phyloP scores from a whole-genome alignment of 1,140 invertebrate species.

The Conus betulinus region DNA sequence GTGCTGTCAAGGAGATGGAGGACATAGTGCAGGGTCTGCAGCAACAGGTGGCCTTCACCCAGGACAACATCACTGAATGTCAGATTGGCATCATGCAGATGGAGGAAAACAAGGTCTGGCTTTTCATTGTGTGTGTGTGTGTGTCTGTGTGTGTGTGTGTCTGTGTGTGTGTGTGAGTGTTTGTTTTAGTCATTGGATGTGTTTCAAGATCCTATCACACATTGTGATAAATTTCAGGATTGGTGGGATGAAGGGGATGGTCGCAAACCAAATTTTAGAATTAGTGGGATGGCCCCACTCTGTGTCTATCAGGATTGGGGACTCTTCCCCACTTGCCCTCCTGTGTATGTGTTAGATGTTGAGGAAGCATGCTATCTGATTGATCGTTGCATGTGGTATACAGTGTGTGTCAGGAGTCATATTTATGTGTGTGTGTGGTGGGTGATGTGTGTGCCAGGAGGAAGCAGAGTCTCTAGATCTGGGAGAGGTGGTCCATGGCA shows the following conservation, averaged over 20 bases:
- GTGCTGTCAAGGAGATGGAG: conserved; percentile 79
- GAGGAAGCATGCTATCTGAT: too few relatives aligned
- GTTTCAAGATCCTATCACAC: neutral
- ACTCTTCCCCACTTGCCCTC: too few relatives aligned
- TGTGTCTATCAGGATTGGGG: too few relatives aligned
- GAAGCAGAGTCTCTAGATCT: conserved; percentile 59
- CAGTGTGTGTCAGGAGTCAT: too few relatives aligned
- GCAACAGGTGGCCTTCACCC: conserved; percentile 90
- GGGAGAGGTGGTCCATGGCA: neutral
- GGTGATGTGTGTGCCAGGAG: conserved; percentile 59
- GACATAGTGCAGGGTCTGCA: conserved; percentile 88
- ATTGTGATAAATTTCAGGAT: too few relatives aligned
- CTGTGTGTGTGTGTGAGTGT: neutral
- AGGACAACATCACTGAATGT: conserved; percentile 91
- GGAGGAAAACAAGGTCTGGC: conserved; percentile 83
- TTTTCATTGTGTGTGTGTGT: neutral
- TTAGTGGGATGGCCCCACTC: too few relatives aligned
- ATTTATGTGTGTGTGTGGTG: too few relatives aligned
- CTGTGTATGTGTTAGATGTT: too few relatives aligned
- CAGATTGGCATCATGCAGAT: conserved; percentile 92
- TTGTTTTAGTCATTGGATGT: neutral
- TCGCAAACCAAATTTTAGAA: too few relatives aligned
- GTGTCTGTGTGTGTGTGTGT: neutral
- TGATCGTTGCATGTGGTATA: too few relatives aligned
- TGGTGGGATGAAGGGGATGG: too few relatives aligned